Percentiles rank a stretch among this genome's conserved stretches.
phyloP scores from a whole-genome alignment of 2,888 invertebrate species.

The Colostygia pectinataria region DNA sequence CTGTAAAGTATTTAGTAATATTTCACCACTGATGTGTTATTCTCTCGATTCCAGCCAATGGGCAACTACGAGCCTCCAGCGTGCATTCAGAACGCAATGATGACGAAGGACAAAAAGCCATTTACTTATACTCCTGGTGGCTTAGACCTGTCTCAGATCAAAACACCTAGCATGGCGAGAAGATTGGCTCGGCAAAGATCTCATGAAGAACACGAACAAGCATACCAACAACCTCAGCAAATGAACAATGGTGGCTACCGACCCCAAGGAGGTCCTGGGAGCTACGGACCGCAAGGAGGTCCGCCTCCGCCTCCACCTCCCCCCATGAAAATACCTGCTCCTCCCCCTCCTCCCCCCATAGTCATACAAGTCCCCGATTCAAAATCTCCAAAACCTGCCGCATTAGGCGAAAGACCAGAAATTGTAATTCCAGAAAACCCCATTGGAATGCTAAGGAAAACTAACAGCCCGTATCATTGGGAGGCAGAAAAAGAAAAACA shows the following conservation, averaged over 20 bases:
- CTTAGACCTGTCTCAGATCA: conserved; percentile 94
- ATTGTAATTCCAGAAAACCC: conserved; percentile 90
- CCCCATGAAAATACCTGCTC: conserved; percentile 71
- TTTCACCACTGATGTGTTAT: conserved; percentile 19
- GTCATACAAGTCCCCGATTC: conserved; percentile 77
- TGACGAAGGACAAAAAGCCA: conserved; percentile 97
- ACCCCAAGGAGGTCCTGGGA: conserved; percentile 45
- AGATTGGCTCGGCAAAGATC: conserved; percentile 86
- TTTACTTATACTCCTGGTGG: conserved; percentile 98
- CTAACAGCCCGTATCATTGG: conserved; percentile 86
- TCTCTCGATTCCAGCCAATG: conserved; percentile 69
- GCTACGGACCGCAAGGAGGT: conserved; percentile 41
- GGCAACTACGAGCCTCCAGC: conserved; percentile 88
- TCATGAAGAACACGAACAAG: conserved; percentile 81
- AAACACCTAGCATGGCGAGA: conserved; percentile 94
- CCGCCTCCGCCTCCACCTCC: conserved; percentile 75
- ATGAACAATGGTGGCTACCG: conserved; percentile 54
- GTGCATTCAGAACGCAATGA: conserved; percentile 96
- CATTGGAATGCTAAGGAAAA: conserved; percentile 86
- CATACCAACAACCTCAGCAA: conserved; percentile 49
- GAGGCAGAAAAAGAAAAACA: conserved; percentile 83
- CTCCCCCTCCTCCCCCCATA: conserved; percentile 84
- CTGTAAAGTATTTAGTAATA: conserved; percentile 8
- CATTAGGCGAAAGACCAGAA: conserved; percentile 85
- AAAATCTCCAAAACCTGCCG: conserved; percentile 79